Base-by-base conservation (phyloP, 2,797 vertebrate genomes). In the Sebastes kiyomatsui region DNA sequence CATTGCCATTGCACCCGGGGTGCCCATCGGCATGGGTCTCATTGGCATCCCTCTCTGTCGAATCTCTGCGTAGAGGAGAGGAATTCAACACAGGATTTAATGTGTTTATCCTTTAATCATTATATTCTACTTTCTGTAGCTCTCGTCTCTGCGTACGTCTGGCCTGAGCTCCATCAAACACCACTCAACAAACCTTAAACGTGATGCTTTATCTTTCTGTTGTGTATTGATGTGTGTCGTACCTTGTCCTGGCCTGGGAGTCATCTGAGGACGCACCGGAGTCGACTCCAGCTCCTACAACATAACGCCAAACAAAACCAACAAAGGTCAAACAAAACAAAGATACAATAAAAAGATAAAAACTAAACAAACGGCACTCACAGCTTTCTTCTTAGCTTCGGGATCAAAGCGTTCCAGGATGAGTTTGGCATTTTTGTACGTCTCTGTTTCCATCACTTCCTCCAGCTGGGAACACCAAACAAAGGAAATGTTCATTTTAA, bases 391-490 rank as follows among this genome's bases (percentile, higher is more conserved):
- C 93, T 96, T 97, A 9, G 97, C 96, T 23, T 97, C 97, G 22
- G 97, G 97, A 94, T 99, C 98, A 82, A 99, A 99, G 42, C 98
- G 97, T 92, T 99, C 98, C 87, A 99, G 96, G 87, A 99, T 99
- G 91, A 98, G 88, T 92, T 99, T 99, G 81, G 98, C 98, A 6
- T 96, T 98, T 95, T 99, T 99, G 85, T 99, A 99, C 0, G 97
- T 99, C 95, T 99, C 98, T 1, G 96, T 99, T 94, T 99, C 98
- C 98, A 98, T 99, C 84, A 99, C 98, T 84, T 99, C 97, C 88
- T 99, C 98, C 90, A 99, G 96, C 98, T 99, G 89, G 6, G 85
- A 87, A 83, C 56, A 74, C 4, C 4, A 84, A 67, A 83, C 7
- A 23, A 71, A 14, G 11, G n/a, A 67, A 73, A 68, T 8, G 8